Base-by-base conservation (phyloP, 2,888 invertebrate genomes). In the Teleogryllus oceanicus region DNA sequence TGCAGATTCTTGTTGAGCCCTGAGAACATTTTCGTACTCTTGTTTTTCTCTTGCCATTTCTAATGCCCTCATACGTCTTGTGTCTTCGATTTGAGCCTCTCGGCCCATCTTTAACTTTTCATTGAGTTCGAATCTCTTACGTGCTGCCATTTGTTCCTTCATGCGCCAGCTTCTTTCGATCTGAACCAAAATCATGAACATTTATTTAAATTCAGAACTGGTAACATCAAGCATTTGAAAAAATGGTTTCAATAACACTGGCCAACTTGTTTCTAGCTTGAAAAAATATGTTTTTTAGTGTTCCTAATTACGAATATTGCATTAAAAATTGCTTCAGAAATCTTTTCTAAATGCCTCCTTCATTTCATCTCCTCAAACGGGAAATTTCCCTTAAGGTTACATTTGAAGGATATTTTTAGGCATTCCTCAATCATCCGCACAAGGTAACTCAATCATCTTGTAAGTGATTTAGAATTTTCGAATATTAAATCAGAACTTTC, bases 81-180 rank as follows among this genome's bases (percentile, higher is more conserved):
- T 87, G 76, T 84, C 83, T 20, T 80, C 75, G 82, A 91, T 90
- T 88, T 92, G 92, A 18, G 89, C 87, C 2, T 89, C 89, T 75
- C 92, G 86, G 18, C 89, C 89, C 75, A 88, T 87, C 80, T 89
- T 89, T 81, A 92, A 85, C 50, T 87, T 86, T 82, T 87, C 88
- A 84, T 89, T 88, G 81, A 89, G 89, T 79, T 88, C 88, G 83
- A 89, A 88, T 82, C 89, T 88, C 84, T 89, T 91, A 79, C 90
- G 84, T 12, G 92, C 92, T 1, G 89, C 90, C 80, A 90, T 90
- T 50, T 90, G 88, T 86, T 94, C 93, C 81, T 89, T 90, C 16
- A 89, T 88, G 1, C 93, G 88, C 90, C 93, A 94, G 83, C 92
- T 91, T 16, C 92, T 87, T 85, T 94, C 94, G 37, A 92, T 92